Base-by-base conservation (phyloP, 2,888 invertebrate genomes). In the Penaeus monodon region DNA sequence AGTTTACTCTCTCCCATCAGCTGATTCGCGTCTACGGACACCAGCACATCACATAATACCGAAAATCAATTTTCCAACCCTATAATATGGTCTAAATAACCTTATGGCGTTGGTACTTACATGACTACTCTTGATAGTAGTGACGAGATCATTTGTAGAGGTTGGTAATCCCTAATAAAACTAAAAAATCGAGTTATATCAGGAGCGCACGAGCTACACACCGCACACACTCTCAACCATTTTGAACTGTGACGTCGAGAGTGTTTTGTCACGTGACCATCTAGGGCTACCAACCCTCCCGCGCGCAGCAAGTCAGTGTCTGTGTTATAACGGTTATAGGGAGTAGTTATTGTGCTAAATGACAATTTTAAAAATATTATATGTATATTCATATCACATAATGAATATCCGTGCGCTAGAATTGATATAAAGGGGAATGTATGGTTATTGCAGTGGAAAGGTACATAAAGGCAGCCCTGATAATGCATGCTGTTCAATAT, bases 71-170 rank as follows among this genome's bases (percentile, higher is more conserved):
- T 57, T 22, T 6, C 12, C 6, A 33, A 7, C 64, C 33, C 27
- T 65, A 49, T 38, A 77, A 77, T 44, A n/a, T n/a, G n/a, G 14
- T 6, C 57, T n/a, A 22, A 33, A 20, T 14, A 38, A 10, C 14
- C 12, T 38, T 17, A 33, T 1, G 38, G 27, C 20, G 0, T 17
- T 24, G 17, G 27, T 81, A 86, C 86, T 86, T 57, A 86, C 86
- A 86, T 81, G 27, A 86, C 86, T 70, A 86, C 29, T 57, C 86
- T 81, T 77, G 86, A 86, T n/a, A 86, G 44, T 10, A 81, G 81
- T 81, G 81, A 77, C 4, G 86, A 86, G 86, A 86, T 86, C 86
- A 86, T 86, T 86, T 66, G 86, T 68, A 57, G 74, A 68, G 57
- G 65, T 27, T 65, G 78, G 77, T 77, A 77, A 49, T 68, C 27